phyloP scores from a whole-genome alignment of 2,797 vertebrate species.

The Tenualosa ilisha region DNA sequence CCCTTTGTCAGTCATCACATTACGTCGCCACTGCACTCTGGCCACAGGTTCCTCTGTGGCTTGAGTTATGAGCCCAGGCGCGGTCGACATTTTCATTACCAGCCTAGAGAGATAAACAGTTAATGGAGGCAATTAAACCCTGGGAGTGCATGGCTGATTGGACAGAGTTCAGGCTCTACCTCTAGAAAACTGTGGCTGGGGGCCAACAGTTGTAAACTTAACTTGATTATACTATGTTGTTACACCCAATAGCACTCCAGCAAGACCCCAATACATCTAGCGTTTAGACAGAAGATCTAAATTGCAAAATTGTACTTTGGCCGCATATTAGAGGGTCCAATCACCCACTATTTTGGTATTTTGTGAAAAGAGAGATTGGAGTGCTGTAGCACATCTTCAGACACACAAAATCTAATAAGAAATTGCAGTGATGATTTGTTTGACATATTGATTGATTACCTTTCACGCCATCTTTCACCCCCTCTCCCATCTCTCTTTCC shows the following conservation, averaged over 20 bases:
- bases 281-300: background rate
- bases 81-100: constrained; percentile 48
- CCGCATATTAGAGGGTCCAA: background rate
- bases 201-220: constrained; percentile 29
- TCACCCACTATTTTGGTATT: no score
- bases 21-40: background rate
- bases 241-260: background rate
- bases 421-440: background rate
- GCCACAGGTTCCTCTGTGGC: constrained; percentile 45
- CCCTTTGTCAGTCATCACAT: background rate
- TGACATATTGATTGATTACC: background rate
- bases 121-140: constrained; percentile 54
- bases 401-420: background rate
- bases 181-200: constrained; percentile 26
- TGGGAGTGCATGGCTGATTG: background rate
- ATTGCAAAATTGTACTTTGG: background rate
- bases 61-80: constrained; percentile 43
- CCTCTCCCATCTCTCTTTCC: no score
- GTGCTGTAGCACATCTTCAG: no score
- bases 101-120: constrained; percentile 37
- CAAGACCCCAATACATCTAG: background rate
- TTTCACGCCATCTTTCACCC: background rate
- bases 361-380: no score
- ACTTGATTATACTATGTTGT: constrained; percentile 27
- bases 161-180: constrained; percentile 16